A percentile compares a stretch with the other conserved stretches of the same genome.
Conservation (phyloP, 2,888 invertebrate genomes). For the Oeneis ivallda region DNA sequence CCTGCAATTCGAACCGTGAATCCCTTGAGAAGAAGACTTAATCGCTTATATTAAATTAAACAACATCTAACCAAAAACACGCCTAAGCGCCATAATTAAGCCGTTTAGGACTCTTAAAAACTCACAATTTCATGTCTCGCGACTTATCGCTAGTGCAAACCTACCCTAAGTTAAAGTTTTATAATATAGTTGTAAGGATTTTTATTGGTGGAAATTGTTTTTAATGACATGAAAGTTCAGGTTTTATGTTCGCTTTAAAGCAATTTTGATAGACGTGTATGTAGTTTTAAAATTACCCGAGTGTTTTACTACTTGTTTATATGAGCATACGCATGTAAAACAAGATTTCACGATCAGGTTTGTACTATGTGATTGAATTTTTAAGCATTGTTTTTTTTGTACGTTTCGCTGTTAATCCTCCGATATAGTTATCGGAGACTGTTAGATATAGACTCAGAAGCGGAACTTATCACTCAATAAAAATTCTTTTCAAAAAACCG, state of each 20-base stretch:
- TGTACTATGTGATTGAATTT: neutral
- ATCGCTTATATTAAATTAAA: no score
- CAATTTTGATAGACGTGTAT: neutral
- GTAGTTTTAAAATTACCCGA: neutral
- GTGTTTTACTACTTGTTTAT: conserved; percentile 7
- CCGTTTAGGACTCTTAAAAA: no score
- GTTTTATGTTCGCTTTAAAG: conserved; percentile 15
- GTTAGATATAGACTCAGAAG: no score
- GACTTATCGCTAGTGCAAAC: neutral
- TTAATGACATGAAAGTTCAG: conserved; percentile 17
- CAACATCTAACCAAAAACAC: no score
- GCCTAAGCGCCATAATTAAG: no score
- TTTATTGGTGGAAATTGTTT: conserved; percentile 31
- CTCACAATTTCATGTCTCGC: neutral
- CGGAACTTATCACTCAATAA: no score
- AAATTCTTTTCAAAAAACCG: no score
- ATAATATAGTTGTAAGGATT: conserved; percentile 23
- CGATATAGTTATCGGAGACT: no score
- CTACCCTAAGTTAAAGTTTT: conserved; percentile 5
- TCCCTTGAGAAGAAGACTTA: no score
- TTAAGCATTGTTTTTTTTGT: neutral
- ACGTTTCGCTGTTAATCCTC: no score
- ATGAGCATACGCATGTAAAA: neutral
- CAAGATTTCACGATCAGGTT: neutral
- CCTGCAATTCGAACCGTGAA: no score